A percentile compares a stretch with the other conserved stretches of the same genome.
These are phyloP conservation scores for Manis javanica DNA, from an alignment of 2,797 vertebrate genomes.

Conservation along the genomic window DNA sequence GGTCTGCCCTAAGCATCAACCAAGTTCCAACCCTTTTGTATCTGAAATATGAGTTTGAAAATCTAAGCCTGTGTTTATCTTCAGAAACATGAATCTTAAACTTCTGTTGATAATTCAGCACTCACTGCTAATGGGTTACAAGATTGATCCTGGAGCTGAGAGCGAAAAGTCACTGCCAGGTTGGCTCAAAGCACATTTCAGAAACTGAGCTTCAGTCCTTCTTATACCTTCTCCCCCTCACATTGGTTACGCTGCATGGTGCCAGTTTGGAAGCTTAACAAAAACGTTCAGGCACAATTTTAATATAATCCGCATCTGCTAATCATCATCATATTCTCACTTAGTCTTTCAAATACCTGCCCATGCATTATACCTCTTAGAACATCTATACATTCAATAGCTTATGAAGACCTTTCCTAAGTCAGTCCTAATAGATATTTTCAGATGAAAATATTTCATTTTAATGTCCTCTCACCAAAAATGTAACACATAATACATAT, in stretches of 20 bases:
- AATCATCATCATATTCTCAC: not conserved
- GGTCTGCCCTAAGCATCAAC: not conserved
- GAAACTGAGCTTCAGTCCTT: not conserved
- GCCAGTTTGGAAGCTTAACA: constrained; percentile 12
- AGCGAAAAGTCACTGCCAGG: not conserved
- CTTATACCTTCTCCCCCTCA: not conserved
- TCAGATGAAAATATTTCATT: constrained; percentile 51
- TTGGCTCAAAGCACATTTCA: not conserved
- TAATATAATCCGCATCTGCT: not conserved
- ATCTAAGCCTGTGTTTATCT: constrained; percentile 35
- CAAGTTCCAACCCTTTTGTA: not conserved
- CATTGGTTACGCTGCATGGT: not conserved
- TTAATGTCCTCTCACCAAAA: constrained; percentile 24
- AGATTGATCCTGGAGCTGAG: not conserved
- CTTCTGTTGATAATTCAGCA: constrained; percentile 38
- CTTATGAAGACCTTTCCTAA: not conserved
- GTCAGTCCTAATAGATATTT: not conserved
- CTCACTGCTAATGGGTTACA: not conserved
- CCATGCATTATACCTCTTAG: not conserved
- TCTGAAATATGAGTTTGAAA: constrained; percentile 60
- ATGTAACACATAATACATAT: not conserved
- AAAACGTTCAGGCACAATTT: not conserved
- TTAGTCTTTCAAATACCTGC: not conserved
- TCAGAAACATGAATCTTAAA: constrained; percentile 40
- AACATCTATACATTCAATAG: not conserved